Percentiles rank a stretch among this genome's conserved stretches.
These are phyloP conservation scores for Deilephila porcellus DNA, from an alignment of 2,888 invertebrate species.

Conservation along the genomic window DNA sequence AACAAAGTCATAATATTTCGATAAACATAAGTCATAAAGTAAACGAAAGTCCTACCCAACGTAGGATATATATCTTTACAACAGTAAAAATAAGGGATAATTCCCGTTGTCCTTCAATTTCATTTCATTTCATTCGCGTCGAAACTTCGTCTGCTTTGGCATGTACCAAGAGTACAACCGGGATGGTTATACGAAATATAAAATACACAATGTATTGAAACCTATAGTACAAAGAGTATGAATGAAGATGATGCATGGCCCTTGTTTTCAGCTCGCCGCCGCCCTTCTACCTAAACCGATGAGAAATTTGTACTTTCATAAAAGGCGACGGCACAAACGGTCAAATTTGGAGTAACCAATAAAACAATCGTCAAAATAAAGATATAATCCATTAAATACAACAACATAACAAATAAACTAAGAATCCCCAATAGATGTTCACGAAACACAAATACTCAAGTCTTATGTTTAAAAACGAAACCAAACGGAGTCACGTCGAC, in stretches of 20 bases:
- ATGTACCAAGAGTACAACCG: conserved; percentile 33
- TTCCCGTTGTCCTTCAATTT: conserved; percentile 53
- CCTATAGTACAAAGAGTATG: conserved; percentile 49
- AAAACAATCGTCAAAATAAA: conserved; percentile 73
- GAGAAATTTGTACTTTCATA: conserved; percentile 81
- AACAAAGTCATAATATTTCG: conserved; percentile 66
- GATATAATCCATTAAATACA: conserved; percentile 82
- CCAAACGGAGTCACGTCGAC: conserved; percentile 51
- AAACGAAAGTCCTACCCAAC: conserved; percentile 48
- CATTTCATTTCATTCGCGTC: conserved; percentile 74
- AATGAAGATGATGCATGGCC: conserved; percentile 60
- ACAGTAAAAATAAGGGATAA: conserved; percentile 36
- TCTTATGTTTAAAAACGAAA: conserved; percentile 43
- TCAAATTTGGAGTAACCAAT: conserved; percentile 63
- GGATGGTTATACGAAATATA: conserved; percentile 37
- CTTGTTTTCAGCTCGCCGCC: conserved; percentile 68
- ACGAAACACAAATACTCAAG: conserved; percentile 81
- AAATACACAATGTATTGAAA: conserved; percentile 59
- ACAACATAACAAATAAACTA: conserved; percentile 81
- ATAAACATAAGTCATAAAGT: conserved; percentile 69
- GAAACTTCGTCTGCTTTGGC: conserved; percentile 55
- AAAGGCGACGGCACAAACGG: conserved; percentile 62
- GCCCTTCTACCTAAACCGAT: conserved; percentile 72
- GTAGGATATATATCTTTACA: conserved; percentile 40
- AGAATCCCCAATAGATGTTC: conserved; percentile 57